Conservation (phyloP, 2,888 invertebrate genomes). For the Luperina testacea region DNA sequence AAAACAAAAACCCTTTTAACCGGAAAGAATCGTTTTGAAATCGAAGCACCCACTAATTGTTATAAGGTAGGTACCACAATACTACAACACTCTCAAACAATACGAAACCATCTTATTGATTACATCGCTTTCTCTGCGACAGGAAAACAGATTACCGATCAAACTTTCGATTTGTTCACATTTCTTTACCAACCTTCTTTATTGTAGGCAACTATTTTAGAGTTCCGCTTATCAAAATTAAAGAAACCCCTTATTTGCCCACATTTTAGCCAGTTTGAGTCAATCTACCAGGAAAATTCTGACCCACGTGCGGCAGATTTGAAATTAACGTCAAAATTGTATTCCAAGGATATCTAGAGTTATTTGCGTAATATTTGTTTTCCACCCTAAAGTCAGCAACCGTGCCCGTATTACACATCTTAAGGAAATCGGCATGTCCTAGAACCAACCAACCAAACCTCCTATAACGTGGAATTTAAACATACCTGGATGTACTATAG, state of each 20-base stretch:
- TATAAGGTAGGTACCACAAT: neutral
- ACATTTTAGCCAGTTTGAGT: neutral
- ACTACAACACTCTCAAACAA: slow-evolving; percentile 16
- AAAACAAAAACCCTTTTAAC: slow-evolving; percentile 10
- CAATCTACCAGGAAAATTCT: too few relatives aligned
- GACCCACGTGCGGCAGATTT: neutral
- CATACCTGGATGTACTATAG: neutral
- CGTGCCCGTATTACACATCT: neutral
- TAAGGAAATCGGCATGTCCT: too few relatives aligned
- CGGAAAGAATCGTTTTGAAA: neutral
- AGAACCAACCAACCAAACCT: too few relatives aligned
- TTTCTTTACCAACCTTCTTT: slow-evolving; percentile 8
- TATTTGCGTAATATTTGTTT: neutral
- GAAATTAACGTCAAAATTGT: too few relatives aligned
- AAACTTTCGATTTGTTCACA: slow-evolving; percentile 39
- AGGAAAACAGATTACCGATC: slow-evolving; percentile 41
- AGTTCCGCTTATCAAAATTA: neutral
- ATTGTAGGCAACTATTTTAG: neutral
- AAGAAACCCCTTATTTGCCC: neutral
- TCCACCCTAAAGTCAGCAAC: neutral
- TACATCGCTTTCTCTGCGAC: slow-evolving; percentile 24
- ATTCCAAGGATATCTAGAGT: neutral
- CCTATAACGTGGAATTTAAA: too few relatives aligned
- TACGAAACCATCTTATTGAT: neutral
- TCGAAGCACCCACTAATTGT: slow-evolving; percentile 1